These are phyloP conservation scores for Ammospiza nelsoni DNA, from an alignment of 2,113 vertebrate genomes.

Conservation along the genomic window DNA sequence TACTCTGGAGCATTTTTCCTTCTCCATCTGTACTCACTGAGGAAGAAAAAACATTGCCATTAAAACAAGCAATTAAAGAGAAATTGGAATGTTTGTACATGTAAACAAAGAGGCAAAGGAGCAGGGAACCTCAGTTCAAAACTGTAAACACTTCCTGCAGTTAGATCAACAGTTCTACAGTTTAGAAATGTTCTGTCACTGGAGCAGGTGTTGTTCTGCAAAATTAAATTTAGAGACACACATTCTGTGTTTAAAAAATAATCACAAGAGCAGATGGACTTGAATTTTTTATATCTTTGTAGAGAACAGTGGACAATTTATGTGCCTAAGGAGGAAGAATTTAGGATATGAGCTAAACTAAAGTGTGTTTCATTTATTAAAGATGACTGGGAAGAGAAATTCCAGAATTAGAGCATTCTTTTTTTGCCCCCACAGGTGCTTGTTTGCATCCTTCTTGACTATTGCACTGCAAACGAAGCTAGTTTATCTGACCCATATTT, in stretches of 20 bases:
- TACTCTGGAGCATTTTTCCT: not conserved
- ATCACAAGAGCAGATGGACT: conserved; percentile 45
- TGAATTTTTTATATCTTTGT: not conserved
- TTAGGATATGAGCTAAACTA: not conserved
- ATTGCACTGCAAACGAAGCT: conserved; percentile 91
- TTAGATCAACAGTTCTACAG: conserved; percentile 8
- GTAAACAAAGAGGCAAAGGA: conserved; percentile 10
- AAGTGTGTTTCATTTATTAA: not conserved
- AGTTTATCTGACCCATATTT: conserved; percentile 88
- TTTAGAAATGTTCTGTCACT: conserved; percentile 24
- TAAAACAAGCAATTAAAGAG: conserved; percentile 20
- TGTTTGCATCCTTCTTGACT: conserved; percentile 89
- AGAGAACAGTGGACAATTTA: conserved; percentile 1
- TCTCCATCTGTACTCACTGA: conserved; percentile 1
- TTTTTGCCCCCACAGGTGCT: conserved; percentile 75
- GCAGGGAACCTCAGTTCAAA: conserved; percentile 17
- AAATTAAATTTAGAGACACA: conserved; percentile 29
- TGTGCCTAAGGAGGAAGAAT: not conserved
- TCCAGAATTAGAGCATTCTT: not conserved
- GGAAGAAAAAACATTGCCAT: conserved; percentile 7
- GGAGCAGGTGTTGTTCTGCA: conserved; percentile 38
- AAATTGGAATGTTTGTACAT: not conserved
- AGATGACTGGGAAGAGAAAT: not conserved
- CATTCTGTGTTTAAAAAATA: conserved; percentile 14
- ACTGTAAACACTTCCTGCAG: conserved; percentile 40